A percentile compares a stretch with the other conserved stretches of the same genome.
These are phyloP conservation scores for Serrognathus titanus DNA, from an alignment of 2,888 invertebrate genomes.

Conservation along the genomic window DNA sequence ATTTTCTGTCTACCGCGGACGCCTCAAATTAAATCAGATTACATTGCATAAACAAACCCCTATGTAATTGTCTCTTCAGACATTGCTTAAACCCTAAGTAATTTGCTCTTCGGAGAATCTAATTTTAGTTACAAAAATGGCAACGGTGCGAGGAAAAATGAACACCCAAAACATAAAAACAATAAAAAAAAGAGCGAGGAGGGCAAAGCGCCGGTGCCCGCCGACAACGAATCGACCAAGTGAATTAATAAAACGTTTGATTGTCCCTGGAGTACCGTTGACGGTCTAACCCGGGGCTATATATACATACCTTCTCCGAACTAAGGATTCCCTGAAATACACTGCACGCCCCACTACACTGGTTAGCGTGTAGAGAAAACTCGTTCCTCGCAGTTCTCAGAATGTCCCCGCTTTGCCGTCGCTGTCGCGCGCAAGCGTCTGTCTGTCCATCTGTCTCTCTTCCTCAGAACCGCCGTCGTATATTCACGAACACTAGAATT, in stretches of 20 bases:
- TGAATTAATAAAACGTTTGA: background rate
- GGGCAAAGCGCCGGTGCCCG: too few relatives aligned
- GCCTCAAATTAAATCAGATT: too few relatives aligned
- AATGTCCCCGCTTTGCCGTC: conserved; percentile 24
- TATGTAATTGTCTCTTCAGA: too few relatives aligned
- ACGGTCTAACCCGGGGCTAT: conserved; percentile 1
- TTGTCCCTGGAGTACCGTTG: conserved; percentile 1
- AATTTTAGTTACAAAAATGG: too few relatives aligned
- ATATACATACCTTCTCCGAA: conserved; percentile 41
- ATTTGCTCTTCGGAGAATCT: too few relatives aligned
- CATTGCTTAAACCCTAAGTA: too few relatives aligned
- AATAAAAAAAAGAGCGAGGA: too few relatives aligned
- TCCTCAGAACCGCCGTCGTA: conserved; percentile 23
- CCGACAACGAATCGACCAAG: too few relatives aligned
- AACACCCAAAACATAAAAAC: too few relatives aligned
- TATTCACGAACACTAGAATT: conserved; percentile 21
- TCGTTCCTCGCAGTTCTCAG: conserved; percentile 44
- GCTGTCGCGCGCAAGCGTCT: conserved; percentile 9
- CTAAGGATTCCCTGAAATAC: conserved; percentile 46
- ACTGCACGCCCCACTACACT: conserved; percentile 27
- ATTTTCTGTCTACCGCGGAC: too few relatives aligned
- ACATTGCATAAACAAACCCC: too few relatives aligned
- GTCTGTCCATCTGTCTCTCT: conserved; percentile 14
- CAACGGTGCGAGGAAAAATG: too few relatives aligned
- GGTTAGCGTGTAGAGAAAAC: conserved; percentile 46